Conservation (phyloP, 2,797 vertebrate species). For the Lerista edwardsae region DNA sequence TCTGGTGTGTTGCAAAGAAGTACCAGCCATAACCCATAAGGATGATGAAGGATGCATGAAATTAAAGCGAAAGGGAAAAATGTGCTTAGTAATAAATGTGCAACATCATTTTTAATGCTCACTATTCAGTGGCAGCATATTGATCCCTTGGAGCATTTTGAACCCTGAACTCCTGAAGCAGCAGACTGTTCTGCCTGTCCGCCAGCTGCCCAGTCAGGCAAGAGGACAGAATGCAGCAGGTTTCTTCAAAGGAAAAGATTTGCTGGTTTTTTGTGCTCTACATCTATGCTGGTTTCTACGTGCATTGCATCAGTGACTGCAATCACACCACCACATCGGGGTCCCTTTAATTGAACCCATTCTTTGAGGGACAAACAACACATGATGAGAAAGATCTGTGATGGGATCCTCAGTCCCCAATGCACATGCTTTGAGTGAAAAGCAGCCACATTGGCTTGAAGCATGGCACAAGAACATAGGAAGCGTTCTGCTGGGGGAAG, state of each 20-base stretch:
- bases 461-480: too few relatives aligned
- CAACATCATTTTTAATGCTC: not conserved
- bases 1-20: not conserved
- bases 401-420: too few relatives aligned
- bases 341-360: not conserved
- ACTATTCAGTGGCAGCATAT: conserved; percentile 3
- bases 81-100: not conserved
- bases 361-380: not conserved
- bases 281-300: too few relatives aligned
- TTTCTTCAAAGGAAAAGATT: too few relatives aligned
- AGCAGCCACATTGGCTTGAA: too few relatives aligned
- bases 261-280: not conserved
- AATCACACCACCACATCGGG: not conserved
- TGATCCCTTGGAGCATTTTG: not conserved
- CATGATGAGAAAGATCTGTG: not conserved
- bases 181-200: not conserved
- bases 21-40: not conserved
- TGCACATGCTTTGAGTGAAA: too few relatives aligned
- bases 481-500: too few relatives aligned
- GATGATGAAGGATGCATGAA: conserved; percentile 8
- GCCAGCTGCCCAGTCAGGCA: not conserved
- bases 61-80: not conserved
- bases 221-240: not conserved
- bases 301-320: too few relatives aligned
- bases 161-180: not conserved